Evolutionary conservation across 2,797 vertebrate species (phyloP).

Genomic region (Tenualosa ilisha): DNA sequence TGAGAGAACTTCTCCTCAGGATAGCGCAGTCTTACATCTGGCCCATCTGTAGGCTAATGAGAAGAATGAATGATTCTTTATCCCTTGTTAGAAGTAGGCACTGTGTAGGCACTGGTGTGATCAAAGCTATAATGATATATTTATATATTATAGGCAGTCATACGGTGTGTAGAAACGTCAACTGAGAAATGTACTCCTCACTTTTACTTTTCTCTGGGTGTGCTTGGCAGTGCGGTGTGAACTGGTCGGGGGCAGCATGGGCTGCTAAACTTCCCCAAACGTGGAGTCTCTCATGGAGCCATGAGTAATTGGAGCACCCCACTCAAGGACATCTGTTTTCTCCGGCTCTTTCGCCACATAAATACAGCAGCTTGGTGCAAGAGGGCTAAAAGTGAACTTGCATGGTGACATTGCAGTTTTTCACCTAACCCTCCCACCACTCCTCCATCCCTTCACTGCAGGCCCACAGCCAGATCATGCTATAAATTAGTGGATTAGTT

Average conservation of each 20-base stretch:
- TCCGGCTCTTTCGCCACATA: slow-evolving; percentile 60
- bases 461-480: slow-evolving; percentile 48
- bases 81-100: neutral
- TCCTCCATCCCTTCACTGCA: slow-evolving; percentile 26
- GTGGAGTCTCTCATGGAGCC: slow-evolving; percentile 34
- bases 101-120: neutral
- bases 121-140: no score
- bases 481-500: slow-evolving; percentile 58
- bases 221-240: neutral
- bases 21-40: neutral
- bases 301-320: slow-evolving; percentile 59
- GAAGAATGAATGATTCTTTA: neutral
- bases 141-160: neutral
- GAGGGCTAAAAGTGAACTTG: slow-evolving; percentile 56
- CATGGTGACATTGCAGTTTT: slow-evolving; percentile 61
- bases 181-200: neutral
- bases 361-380: slow-evolving; percentile 57
- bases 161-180: neutral
- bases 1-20: neutral
- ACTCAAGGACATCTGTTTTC: slow-evolving; percentile 61
- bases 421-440: slow-evolving; percentile 34
- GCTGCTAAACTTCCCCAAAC: slow-evolving; percentile 22
- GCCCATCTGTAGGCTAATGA: neutral
- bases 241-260: neutral
- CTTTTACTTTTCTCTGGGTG: neutral